phyloP scores from a whole-genome alignment of 2,888 invertebrate species.

The Pristionchus japonicus region DNA sequence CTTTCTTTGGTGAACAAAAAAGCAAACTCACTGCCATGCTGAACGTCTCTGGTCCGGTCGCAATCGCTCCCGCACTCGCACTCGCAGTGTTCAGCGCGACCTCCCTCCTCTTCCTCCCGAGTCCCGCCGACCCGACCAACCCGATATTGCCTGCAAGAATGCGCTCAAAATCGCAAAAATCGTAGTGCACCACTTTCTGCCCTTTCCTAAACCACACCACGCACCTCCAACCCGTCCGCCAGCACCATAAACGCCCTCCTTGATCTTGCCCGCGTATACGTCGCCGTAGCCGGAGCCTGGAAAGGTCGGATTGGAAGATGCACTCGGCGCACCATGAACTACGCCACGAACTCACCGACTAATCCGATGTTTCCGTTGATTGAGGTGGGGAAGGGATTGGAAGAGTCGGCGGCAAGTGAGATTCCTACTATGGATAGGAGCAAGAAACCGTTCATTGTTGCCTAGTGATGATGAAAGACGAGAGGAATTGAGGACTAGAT shows the following conservation, averaged over 20 bases:
- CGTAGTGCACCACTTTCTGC: not conserved
- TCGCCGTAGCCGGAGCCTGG: conserved; percentile 6
- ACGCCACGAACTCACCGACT: not conserved
- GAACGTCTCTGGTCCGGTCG: not conserved
- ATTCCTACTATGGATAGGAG: not conserved
- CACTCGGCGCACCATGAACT: not conserved
- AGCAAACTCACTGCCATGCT: not conserved
- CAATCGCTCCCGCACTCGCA: not conserved
- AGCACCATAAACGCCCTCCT: not conserved
- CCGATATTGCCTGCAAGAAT: not conserved
- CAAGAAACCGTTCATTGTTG: not conserved
- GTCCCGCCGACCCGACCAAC: not conserved
- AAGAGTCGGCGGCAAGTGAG: not conserved
- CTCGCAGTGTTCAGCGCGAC: not conserved
- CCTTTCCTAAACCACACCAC: not conserved
- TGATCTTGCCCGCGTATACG: conserved; percentile 13
- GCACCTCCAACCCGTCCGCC: not conserved
- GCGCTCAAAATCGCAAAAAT: not conserved
- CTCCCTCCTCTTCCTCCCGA: not conserved
- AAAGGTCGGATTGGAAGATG: not conserved
- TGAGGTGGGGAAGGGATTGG: not conserved
- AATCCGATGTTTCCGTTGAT: not conserved
- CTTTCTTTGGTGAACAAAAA: too few relatives aligned
- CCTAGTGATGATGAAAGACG: not conserved
- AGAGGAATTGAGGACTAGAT: not conserved